Conservation (phyloP, 2,888 invertebrate genomes). For the Tridacna crocea region DNA sequence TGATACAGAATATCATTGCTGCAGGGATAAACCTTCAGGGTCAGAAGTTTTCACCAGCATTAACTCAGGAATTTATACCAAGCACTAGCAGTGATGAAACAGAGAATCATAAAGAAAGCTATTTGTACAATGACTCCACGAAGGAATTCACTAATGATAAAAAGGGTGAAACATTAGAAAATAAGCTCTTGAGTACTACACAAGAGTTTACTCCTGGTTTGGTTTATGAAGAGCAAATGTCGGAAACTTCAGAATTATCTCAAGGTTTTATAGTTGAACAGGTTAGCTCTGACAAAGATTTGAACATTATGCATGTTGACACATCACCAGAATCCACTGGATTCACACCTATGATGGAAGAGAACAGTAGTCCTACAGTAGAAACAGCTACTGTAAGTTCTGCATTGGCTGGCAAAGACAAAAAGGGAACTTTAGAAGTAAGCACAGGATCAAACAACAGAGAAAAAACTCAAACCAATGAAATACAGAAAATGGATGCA, state of each 20-base stretch:
- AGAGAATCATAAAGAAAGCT: neutral
- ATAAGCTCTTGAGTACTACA: conserved; percentile 10
- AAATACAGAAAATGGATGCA: no score
- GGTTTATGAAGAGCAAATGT: neutral
- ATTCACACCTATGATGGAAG: conserved; percentile 6
- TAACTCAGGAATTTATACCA: conserved; percentile 6
- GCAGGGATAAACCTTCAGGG: neutral
- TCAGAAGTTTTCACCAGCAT: neutral
- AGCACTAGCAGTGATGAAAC: neutral
- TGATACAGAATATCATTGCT: neutral
- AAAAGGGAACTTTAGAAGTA: no score
- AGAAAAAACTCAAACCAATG: no score
- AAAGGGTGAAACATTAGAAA: neutral
- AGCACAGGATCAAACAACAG: no score
- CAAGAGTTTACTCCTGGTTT: conserved; percentile 36
- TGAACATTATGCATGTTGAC: neutral
- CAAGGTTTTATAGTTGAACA: neutral
- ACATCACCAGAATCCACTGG: conserved; percentile 4
- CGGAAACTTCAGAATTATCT: neutral
- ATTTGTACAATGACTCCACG: no score
- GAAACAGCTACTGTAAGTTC: neutral
- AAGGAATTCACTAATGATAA: neutral
- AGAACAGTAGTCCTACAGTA: neutral
- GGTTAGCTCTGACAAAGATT: no score
- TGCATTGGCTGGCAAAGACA: neutral